These are phyloP conservation scores for Spodoptera frugiperda DNA, from an alignment of 1,140 invertebrate genomes.

Conservation along the genomic window DNA sequence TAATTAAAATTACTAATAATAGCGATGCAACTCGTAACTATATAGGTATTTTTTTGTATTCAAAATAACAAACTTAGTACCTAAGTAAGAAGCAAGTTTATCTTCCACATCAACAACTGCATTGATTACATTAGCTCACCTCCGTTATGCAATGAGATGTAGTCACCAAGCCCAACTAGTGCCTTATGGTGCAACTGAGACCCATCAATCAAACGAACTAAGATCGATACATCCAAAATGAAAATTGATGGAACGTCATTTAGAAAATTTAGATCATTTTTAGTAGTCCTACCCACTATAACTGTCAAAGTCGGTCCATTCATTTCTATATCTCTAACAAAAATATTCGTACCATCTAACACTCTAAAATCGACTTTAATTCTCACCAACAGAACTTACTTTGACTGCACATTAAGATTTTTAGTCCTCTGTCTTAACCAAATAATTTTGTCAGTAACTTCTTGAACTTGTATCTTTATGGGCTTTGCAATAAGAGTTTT, in stretches of 20 bases:
- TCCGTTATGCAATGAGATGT: too few species aligned
- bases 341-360: constrained; percentile 3
- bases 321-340: constrained; percentile 65
- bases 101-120: too few species aligned
- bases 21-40: too few species aligned
- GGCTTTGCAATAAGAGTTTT: constrained; percentile 46
- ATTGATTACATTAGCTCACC: too few species aligned
- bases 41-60: too few species aligned
- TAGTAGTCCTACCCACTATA: constrained; percentile 72
- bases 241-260: constrained; percentile 76
- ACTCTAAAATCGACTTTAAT: constrained; percentile 54
- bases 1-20: too few species aligned
- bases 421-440: constrained; percentile 7
- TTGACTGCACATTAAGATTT: constrained; percentile 18
- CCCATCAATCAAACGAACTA: constrained; percentile 29
- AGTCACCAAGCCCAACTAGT: background rate
- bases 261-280: constrained; percentile 76
- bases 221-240: constrained; percentile 42
- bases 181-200: constrained; percentile 4
- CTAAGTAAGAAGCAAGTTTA: too few species aligned
- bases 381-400: background rate
- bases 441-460: background rate
- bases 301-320: constrained; percentile 75
- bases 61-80: too few species aligned
- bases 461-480: constrained; percentile 6